A percentile compares a stretch with the other conserved stretches of the same genome.
phyloP scores from a whole-genome alignment of 64 coral and sea anemone genomes.

The Pocillopora damicornis region DNA sequence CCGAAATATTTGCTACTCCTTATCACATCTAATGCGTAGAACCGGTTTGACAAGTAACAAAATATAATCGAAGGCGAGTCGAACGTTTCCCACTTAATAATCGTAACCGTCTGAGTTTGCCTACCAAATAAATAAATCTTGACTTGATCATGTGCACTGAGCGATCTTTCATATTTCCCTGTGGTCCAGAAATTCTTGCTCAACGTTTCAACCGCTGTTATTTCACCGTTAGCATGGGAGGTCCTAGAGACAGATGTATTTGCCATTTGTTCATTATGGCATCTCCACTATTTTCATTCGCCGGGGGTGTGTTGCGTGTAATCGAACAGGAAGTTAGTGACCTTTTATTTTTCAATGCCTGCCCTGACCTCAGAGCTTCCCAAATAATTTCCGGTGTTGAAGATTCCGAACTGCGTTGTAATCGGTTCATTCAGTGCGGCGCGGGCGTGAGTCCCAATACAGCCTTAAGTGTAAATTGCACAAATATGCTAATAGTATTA shows the following conservation, averaged over 20 bases:
- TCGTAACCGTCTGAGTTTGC: too few species aligned
- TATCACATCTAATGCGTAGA: too few species aligned
- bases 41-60: too few species aligned
- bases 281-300: conserved; percentile 18
- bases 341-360: conserved; percentile 1
- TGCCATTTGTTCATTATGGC: conserved; percentile 3
- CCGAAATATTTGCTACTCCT: too few species aligned
- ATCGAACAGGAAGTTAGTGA: conserved; percentile 15
- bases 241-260: conserved; percentile 25
- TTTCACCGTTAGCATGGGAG: background rate
- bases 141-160: too few species aligned
- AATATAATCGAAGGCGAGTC: too few species aligned
- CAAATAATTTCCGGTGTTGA: conserved; percentile 22
- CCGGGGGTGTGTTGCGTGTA: conserved; percentile 6
- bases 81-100: too few species aligned
- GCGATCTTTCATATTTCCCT: too few species aligned
- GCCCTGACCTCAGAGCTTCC: background rate
- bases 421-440: conserved; percentile 1
- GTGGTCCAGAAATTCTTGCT: too few species aligned
- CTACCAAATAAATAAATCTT: too few species aligned
- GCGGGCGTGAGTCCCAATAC: conserved; percentile 28
- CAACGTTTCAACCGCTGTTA: too few species aligned
- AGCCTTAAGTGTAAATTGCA: conserved; percentile 30
- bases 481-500: conserved; percentile 48
- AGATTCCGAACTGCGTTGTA: conserved; percentile 8